These are phyloP conservation scores for Bombus sylvicola DNA, from an alignment of 1,140 invertebrate species.

Conservation along the genomic window DNA sequence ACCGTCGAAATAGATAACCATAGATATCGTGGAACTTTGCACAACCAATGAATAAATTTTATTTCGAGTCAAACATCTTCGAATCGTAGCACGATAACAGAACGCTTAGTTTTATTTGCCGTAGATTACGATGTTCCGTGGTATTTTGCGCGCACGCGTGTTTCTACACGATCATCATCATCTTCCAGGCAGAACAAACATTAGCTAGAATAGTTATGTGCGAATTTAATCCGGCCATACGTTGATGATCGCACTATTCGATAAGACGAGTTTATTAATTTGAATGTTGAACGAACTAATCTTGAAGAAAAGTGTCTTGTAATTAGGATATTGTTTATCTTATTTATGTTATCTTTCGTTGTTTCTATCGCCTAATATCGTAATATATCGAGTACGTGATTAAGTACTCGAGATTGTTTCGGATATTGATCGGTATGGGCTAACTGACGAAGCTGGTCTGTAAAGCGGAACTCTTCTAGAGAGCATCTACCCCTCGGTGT, in stretches of 20 bases:
- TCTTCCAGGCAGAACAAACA: background rate
- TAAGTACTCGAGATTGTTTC: conserved; percentile 10
- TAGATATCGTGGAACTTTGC: background rate
- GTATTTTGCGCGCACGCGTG: conserved; percentile 12
- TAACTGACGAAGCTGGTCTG: conserved; percentile 9
- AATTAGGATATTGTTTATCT: background rate
- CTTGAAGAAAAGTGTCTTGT: background rate
- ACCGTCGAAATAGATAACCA: background rate
- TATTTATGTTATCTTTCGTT: background rate
- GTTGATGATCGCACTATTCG: too few species aligned
- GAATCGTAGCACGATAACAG: conserved; percentile 16
- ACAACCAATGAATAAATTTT: conserved; percentile 20
- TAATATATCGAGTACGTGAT: background rate
- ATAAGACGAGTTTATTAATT: too few species aligned
- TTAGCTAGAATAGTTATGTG: background rate
- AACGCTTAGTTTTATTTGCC: conserved; percentile 32
- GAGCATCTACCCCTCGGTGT: background rate
- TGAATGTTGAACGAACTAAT: background rate
- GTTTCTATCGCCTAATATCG: background rate
- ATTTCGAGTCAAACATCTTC: conserved; percentile 21
- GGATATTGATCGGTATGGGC: conserved; percentile 10
- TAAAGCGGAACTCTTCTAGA: conserved; percentile 7
- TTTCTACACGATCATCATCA: background rate
- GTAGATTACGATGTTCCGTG: conserved; percentile 31
- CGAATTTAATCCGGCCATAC: background rate